Conservation (phyloP, 1,140 invertebrate genomes). For the Drosophila seguyi region DNA sequence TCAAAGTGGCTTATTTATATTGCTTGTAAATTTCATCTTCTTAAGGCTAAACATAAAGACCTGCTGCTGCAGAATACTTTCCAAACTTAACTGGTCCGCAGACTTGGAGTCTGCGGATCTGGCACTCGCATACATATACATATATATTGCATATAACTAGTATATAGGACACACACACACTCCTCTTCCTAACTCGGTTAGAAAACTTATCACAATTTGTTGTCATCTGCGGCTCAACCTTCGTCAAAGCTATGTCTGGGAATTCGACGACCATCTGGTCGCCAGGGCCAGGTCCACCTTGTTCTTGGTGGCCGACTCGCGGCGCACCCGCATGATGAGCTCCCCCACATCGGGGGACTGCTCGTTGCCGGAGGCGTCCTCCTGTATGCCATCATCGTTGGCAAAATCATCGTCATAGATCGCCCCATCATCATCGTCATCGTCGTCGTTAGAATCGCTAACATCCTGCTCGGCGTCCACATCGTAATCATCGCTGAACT, state of each 20-base stretch:
- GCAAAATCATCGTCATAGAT: constrained; percentile 18
- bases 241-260: constrained; percentile 8
- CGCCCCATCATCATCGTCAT: constrained; percentile 25
- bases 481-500: constrained; percentile 78
- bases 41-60: constrained; percentile 46
- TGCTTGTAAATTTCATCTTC: constrained; percentile 13
- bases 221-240: constrained; percentile 10
- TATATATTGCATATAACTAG: constrained; percentile 1
- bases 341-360: constrained; percentile 17
- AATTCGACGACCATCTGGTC: constrained; percentile 25
- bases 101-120: constrained; percentile 5
- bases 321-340: constrained; percentile 26
- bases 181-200: constrained; percentile 32
- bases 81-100: constrained; percentile 30
- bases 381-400: constrained; percentile 33
- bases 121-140: constrained; percentile 23
- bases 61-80: constrained; percentile 52
- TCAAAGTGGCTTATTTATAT: neutral
- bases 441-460: constrained; percentile 21
- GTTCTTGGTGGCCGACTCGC: constrained; percentile 38
- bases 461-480: constrained; percentile 12
- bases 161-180: constrained; percentile 5
- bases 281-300: constrained; percentile 22
- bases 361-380: constrained; percentile 17
- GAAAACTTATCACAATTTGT: constrained; percentile 59